Conservation (phyloP, 2,797 vertebrate species). For the Muraenolepis orangiensis region DNA sequence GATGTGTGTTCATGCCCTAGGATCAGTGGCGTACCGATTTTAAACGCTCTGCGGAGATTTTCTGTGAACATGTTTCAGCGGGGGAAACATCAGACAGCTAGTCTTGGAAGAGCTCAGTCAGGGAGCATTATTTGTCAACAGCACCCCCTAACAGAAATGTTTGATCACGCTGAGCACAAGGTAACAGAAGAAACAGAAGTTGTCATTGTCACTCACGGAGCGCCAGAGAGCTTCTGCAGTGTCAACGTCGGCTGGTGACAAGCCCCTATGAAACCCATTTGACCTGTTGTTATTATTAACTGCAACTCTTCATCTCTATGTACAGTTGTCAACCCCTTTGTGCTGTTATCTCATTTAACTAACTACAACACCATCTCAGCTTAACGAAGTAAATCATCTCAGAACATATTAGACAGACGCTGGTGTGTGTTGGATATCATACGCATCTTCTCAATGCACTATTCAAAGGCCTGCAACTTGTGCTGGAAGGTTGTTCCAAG, state of each 20-base stretch:
- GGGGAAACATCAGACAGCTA: slow-evolving; percentile 24
- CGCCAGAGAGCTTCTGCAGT: not conserved
- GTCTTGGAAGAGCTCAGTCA: slow-evolving; percentile 26
- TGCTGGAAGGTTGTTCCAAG: not conserved
- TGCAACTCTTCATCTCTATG: not conserved
- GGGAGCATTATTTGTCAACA: slow-evolving; percentile 30
- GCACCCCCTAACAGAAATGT: slow-evolving; percentile 21
- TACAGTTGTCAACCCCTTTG: not conserved
- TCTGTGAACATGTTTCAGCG: slow-evolving; percentile 23
- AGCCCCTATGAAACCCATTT: not conserved
- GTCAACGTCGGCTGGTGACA: not conserved
- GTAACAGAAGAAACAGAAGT: slow-evolving; percentile 10
- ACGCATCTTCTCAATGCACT: not conserved
- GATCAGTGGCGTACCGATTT: not conserved
- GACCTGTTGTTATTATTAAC: not conserved
- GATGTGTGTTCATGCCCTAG: no score
- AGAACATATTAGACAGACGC: not conserved
- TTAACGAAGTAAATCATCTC: not conserved
- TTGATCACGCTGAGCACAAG: slow-evolving; percentile 24
- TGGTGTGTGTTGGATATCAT: not conserved
- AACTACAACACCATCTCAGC: not conserved
- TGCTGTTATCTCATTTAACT: not conserved
- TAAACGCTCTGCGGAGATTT: slow-evolving; percentile 11
- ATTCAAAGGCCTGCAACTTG: no score
- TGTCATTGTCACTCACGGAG: not conserved